Base-by-base conservation (phyloP, 1,140 invertebrate genomes). In the Patella vulgata region DNA sequence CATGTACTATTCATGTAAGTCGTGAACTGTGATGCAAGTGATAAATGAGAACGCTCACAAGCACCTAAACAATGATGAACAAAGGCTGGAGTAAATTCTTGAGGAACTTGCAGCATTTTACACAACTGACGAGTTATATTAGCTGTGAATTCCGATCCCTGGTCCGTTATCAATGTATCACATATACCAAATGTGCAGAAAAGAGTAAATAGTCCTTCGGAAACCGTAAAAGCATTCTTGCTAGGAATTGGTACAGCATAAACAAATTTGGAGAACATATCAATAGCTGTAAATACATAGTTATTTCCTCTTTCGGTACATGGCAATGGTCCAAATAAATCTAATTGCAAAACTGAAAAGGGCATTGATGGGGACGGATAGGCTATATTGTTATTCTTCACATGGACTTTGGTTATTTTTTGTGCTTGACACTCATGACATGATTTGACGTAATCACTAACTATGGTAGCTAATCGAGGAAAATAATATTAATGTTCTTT, bases 251-350 rank as follows among this genome's bases (percentile, higher is more conserved):
- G 40, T 36, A 43, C 21, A 1, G 46, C 50, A 54, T 27, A 66
- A 1, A 61, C 12, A 14, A 31, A 52, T 33, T 58, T 63, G 2
- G 43, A 56, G 46, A 63, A 63, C 64, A 67, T 58, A 40, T 58
- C 55, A 5, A 58, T 19, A 8, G 61, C 64, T 28, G 65, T 71
- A 27, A 71, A 71, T 21, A 64, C 40, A 40, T 67, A 71, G 19
- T 47, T 25, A 62, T 67, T 43, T 0, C 59, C 61, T 47, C 46
- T 33, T 11, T 30, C n/a, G 19, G 60, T 63, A 11, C 57, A 17
- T 6, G 64, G 61, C 8, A 67, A 48, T 12, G 57, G 60, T 33
- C 44, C 50, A 33, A 55, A 52, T 28, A 61, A 44, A 48, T 61
- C 58, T n/a, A 60, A 19, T 47, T 66, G 40, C 53, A 43, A 66